Percentiles rank a stretch among this genome's conserved stretches.
These are phyloP conservation scores for Tetraneura akinire DNA, from an alignment of 1,140 invertebrate species.

Conservation along the genomic window DNA sequence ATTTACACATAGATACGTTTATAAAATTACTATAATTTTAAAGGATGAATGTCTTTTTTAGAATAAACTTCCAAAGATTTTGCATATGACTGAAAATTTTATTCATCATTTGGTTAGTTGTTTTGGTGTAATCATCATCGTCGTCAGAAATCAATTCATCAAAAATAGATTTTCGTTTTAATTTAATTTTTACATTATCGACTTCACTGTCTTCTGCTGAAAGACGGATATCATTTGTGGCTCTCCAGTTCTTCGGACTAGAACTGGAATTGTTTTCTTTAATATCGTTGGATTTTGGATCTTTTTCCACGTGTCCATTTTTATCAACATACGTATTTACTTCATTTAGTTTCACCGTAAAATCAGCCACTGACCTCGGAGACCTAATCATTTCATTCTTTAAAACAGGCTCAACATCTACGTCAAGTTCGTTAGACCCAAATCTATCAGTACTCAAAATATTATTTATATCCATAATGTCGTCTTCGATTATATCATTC, in stretches of 20 bases:
- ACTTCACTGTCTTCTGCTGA: neutral
- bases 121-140: neutral
- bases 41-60: conserved; percentile 17
- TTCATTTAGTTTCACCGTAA: conserved; percentile 39
- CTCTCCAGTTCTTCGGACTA: neutral
- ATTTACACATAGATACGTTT: too few species aligned
- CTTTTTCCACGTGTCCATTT: neutral
- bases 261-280: neutral
- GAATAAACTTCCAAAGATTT: conserved; percentile 11
- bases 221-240: neutral
- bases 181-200: neutral
- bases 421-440: neutral
- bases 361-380: conserved; percentile 22
- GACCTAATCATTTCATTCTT: neutral
- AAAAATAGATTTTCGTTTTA: conserved; percentile 11
- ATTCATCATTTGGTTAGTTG: neutral
- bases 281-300: conserved; percentile 26
- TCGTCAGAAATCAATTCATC: neutral
- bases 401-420: neutral
- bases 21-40: neutral
- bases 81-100: conserved; percentile 27
- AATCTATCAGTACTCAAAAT: neutral
- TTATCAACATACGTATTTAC: conserved; percentile 27
- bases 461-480: conserved; percentile 12
- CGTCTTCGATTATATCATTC: neutral